Base-by-base conservation (phyloP, 1,140 invertebrate species). In the Laupala kohalensis region DNA sequence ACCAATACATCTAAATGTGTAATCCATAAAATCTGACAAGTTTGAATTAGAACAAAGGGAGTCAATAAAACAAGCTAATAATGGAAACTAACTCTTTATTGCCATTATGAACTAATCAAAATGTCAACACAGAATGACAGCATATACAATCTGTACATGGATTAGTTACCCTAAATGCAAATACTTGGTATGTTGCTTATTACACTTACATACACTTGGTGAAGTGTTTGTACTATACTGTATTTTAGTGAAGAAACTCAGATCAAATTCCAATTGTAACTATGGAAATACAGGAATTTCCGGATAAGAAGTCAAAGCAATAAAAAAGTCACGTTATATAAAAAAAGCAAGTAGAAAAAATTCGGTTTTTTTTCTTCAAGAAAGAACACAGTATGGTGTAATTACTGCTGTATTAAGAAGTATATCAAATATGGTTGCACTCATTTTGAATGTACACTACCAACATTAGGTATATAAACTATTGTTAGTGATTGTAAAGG, bases 361-460 rank as follows among this genome's bases (percentile, higher is more conserved):
- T 62, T 19, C 5, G 5, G 30, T 53, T 12, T 70, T 63, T 19
- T n/a, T n/a, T 19, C 9, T 53, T 71, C 24, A 37, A 68, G 65
- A 72, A 72, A 69, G 71, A 72, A 72, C 71, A 72, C 71, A 72
- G 71, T 72, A 67, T 69, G 71, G 71, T 72, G 71, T 62, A 72
- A 24, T 72, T 72, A 65, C 67, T 29, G 26, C 27, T 29, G 27
- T 53, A 53, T 53, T 53, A 13, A 53, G 37, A 53, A 53, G 37
- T 53, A 53, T 53, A 53, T 53, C 37, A 53, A 53, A 53, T 53
- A 53, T 53, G 37, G 37, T 53, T 53, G 37, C 37, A 53, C 37
- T 53, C 19, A 53, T 53, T 13, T 53, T 69, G n/a, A 37, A 30
- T 63, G 26, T 30, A 70, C 25, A 69, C 26, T 23, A 64, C 29